phyloP scores from a whole-genome alignment of 2,888 invertebrate genomes.

The Alcis repandata region DNA sequence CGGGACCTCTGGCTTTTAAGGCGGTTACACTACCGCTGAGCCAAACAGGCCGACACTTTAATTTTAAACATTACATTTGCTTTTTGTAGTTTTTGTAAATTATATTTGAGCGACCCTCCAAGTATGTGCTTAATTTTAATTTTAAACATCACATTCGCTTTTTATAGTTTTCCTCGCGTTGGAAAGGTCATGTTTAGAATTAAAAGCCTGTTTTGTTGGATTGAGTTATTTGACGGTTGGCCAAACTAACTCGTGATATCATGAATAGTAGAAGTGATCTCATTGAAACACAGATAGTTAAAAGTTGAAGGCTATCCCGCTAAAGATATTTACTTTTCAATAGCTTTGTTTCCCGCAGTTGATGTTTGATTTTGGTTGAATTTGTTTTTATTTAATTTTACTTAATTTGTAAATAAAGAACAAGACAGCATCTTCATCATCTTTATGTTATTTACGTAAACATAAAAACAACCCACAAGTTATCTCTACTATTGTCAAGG shows the following conservation, averaged over 20 bases:
- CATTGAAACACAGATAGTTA: conserved; percentile 24
- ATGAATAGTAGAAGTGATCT: conserved; percentile 29
- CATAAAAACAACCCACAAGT: neutral
- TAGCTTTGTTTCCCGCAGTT: neutral
- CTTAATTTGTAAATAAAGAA: neutral
- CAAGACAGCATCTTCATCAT: neutral
- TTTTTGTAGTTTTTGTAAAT: too few relatives aligned
- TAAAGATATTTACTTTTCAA: neutral
- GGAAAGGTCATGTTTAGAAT: conserved; percentile 33
- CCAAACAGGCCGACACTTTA: too few relatives aligned
- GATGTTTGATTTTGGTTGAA: too few relatives aligned
- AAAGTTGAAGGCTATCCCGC: conserved; percentile 2
- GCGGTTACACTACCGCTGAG: too few relatives aligned
- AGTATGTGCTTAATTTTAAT: neutral
- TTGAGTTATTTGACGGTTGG: conserved; percentile 24
- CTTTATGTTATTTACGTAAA: neutral
- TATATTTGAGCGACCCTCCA: neutral
- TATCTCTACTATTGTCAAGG: neutral
- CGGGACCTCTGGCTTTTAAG: too few relatives aligned
- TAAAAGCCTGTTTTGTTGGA: conserved; percentile 26
- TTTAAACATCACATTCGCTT: neutral
- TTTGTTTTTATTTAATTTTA: neutral
- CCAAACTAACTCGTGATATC: conserved; percentile 31
- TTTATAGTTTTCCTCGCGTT: conserved; percentile 17
- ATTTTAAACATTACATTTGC: too few relatives aligned